A percentile compares a stretch with the other conserved stretches of the same genome.
Evolutionary conservation across 2,113 vertebrate genomes (phyloP).

Genomic region (Chaetodon auriga): DNA sequence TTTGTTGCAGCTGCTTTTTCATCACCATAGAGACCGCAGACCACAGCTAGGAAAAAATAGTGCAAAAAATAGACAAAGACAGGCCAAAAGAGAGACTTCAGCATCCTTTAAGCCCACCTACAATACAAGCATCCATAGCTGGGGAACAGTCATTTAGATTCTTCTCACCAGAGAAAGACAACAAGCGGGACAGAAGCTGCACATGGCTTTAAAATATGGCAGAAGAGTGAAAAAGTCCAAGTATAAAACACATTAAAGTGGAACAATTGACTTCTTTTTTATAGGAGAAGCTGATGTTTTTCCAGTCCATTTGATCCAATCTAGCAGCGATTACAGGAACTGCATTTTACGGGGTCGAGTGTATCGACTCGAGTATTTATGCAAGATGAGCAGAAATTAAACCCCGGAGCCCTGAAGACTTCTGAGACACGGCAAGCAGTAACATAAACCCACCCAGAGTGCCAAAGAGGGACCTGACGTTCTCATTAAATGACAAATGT

Average conservation of each 20-base stretch:
- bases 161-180: slow-evolving; percentile 9
- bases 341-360: not conserved
- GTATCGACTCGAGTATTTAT: not conserved
- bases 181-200: not conserved
- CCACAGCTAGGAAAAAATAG: slow-evolving; percentile 3
- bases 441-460: not conserved
- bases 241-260: not conserved
- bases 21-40: slow-evolving; percentile 64
- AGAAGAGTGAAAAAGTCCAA: not conserved
- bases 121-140: slow-evolving; percentile 13
- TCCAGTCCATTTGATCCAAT: not conserved
- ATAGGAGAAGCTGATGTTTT: not conserved
- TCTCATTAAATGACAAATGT: not conserved
- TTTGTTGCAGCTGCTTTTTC: slow-evolving; percentile 57
- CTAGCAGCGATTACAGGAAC: not conserved
- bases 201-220: not conserved
- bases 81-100: slow-evolving; percentile 16
- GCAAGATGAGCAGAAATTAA: not conserved
- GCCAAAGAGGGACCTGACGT: not conserved
- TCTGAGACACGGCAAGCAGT: not conserved
- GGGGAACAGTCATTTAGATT: slow-evolving; percentile 8
- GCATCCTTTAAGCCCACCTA: not conserved
- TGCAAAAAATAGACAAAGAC: not conserved
- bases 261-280: slow-evolving; percentile 1
- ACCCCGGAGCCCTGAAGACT: not conserved